These are phyloP conservation scores for Serranus cabrilla DNA, from an alignment of 2,797 vertebrate genomes.

Conservation along the genomic window DNA sequence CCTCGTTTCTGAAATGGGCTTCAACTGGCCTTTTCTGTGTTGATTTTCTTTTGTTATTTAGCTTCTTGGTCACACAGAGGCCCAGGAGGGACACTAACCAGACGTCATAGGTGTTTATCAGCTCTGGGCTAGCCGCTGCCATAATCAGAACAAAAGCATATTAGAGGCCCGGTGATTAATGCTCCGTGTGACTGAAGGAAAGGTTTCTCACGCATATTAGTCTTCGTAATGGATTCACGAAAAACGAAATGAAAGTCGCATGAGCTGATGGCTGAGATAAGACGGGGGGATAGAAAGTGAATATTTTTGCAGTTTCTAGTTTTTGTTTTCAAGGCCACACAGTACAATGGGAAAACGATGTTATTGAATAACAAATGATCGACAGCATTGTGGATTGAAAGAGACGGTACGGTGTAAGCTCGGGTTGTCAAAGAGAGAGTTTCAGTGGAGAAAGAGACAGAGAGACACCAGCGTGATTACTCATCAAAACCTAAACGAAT, in stretches of 20 bases:
- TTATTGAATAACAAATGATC: slow-evolving; percentile 35
- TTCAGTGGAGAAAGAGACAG: slow-evolving; percentile 28
- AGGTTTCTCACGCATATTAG: slow-evolving; percentile 72
- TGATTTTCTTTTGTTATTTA: slow-evolving; percentile 69
- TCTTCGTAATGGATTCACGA: slow-evolving; percentile 71
- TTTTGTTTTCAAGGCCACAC: slow-evolving; percentile 42
- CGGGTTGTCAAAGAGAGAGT: slow-evolving; percentile 30
- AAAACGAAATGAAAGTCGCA: slow-evolving; percentile 58
- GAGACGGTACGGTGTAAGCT: slow-evolving; percentile 19
- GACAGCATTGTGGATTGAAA: slow-evolving; percentile 44
- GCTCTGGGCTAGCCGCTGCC: slow-evolving; percentile 66
- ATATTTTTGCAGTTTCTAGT: slow-evolving; percentile 13
- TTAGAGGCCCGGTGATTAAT: slow-evolving; percentile 78
- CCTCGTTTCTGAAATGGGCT: slow-evolving; percentile 48
- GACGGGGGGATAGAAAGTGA: slow-evolving; percentile 46
- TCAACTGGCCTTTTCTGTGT: slow-evolving; percentile 57
- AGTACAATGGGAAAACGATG: slow-evolving; percentile 23
- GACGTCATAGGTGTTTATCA: slow-evolving; percentile 77
- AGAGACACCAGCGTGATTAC: slow-evolving; percentile 24
- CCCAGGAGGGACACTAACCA: slow-evolving; percentile 68
- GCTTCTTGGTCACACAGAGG: slow-evolving; percentile 50
- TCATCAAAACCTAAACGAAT: slow-evolving; percentile 52
- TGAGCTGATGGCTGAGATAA: slow-evolving; percentile 46
- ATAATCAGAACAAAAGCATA: slow-evolving; percentile 73
- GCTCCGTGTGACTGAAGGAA: slow-evolving; percentile 53